Percentiles rank a stretch among this genome's conserved stretches.
phyloP scores from a whole-genome alignment of 2,797 vertebrate species.

The Galago senegalensis region DNA sequence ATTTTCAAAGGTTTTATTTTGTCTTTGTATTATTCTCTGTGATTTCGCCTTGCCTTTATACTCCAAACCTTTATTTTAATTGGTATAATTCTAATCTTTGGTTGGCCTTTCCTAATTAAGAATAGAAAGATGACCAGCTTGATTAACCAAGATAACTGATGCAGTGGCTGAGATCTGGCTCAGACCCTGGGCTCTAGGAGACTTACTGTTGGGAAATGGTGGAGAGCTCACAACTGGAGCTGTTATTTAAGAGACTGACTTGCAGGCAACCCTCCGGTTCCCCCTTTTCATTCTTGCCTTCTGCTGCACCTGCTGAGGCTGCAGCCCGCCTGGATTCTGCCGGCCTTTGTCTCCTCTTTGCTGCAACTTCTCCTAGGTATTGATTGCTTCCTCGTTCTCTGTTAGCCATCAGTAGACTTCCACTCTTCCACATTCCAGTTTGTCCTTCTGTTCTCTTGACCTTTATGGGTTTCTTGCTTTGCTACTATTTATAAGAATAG shows the following conservation, averaged over 20 bases:
- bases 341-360: not conserved
- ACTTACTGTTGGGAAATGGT: not conserved
- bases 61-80: not conserved
- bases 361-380: not conserved
- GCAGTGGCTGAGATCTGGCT: not conserved
- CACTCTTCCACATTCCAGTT: not conserved
- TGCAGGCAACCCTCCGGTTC: not conserved
- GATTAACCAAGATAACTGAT: not conserved
- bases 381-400: not conserved
- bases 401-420: not conserved
- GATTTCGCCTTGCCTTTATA: constrained; percentile 31
- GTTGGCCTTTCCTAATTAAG: not conserved
- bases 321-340: not conserved
- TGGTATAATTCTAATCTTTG: constrained; percentile 8
- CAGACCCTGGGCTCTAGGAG: not conserved
- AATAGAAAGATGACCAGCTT: not conserved
- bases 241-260: not conserved
- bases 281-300: not conserved
- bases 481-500: not conserved
- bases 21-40: not conserved
- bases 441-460: constrained; percentile 6
- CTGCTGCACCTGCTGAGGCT: not conserved
- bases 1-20: not conserved
- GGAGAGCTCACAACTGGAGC: not conserved
- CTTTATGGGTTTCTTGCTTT: not conserved